Evolutionary conservation across 2,797 vertebrate species (phyloP), one percentile per base, ranked within the genome.

Genomic region (Percopsis omiscomaycus): DNA sequence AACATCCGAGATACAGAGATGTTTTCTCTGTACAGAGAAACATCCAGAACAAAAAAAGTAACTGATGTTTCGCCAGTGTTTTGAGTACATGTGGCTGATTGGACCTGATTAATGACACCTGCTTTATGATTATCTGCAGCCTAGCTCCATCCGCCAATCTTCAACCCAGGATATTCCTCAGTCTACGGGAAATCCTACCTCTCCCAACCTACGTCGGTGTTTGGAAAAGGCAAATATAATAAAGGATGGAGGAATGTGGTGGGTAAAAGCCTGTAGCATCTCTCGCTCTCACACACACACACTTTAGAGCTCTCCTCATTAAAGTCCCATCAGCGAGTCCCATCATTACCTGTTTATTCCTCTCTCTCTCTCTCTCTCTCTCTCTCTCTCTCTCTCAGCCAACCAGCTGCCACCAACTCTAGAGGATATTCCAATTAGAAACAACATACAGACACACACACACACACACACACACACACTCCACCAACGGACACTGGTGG

Each of bases 271-370:
- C 5, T 37, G 5, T 6, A 37, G 1, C 32, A 37, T 37, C 32
- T 8, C 32, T 37, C 32, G 5, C 32, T 37, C 32, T 37, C 30
- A 32, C 30, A 32, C 30, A 32, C 32, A 9, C 50, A 16, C 14
- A 4, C 50, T n/a, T 52, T 74, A 29, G 61, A 73, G 71, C 67
- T 71, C 71, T 81, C 60, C 83, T 88, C 82, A 86, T 88, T 86
- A 89, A 86, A 82, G 83, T 64, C 69, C 83, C 81, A 84, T 88
- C 85, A 88, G 83, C 54, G 61, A 85, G 77, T 71, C 83, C 69
- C 84, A 87, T 89, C 83, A 88, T 87, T 89, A 89, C 85, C 87
- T 86, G 79, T 86, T 86, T 86, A 88, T 80, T 79, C 72, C 79
- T 75, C 64, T 81, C 64, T 55, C 75, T 79, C 64, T 55, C 75